Evolutionary conservation across 2,797 vertebrate species (phyloP).

Genomic region (Coranthus polyacanthus): DNA sequence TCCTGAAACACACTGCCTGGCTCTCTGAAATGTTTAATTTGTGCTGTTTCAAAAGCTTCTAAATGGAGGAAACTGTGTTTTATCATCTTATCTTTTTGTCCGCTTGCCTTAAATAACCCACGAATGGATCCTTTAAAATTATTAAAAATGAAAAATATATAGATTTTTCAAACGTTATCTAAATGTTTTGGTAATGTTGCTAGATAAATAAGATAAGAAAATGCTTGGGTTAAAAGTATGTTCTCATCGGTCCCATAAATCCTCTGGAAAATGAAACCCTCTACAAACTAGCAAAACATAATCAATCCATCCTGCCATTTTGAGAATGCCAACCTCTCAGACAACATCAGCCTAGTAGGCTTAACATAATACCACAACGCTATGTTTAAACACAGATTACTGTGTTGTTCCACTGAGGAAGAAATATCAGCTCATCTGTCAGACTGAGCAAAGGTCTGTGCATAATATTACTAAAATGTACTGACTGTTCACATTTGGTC

Average conservation of each 20-base stretch:
- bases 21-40: not conserved
- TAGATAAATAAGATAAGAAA: constrained; percentile 20
- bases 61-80: not conserved
- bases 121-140: not conserved
- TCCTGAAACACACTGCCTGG: not conserved
- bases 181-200: constrained; percentile 2
- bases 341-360: constrained; percentile 8
- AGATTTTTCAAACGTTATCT: not conserved
- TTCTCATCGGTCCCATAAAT: constrained; percentile 6
- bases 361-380: not conserved
- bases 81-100: constrained; percentile 1
- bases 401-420: constrained; percentile 5
- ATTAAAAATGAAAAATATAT: not conserved
- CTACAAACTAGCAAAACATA: constrained; percentile 11
- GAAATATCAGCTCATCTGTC: constrained; percentile 5
- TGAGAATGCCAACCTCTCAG: constrained; percentile 27
- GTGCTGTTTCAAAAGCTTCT: not conserved
- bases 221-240: constrained; percentile 5
- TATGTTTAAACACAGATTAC: not conserved
- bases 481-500: no score
- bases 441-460: no score
- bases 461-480: no score
- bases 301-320: constrained; percentile 41
- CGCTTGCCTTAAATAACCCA: not conserved
- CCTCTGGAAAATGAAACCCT: not conserved